Conservation (phyloP, 37 sponge, comb jelly and placozoan species). For the Mnemiopsis leidyi region DNA sequence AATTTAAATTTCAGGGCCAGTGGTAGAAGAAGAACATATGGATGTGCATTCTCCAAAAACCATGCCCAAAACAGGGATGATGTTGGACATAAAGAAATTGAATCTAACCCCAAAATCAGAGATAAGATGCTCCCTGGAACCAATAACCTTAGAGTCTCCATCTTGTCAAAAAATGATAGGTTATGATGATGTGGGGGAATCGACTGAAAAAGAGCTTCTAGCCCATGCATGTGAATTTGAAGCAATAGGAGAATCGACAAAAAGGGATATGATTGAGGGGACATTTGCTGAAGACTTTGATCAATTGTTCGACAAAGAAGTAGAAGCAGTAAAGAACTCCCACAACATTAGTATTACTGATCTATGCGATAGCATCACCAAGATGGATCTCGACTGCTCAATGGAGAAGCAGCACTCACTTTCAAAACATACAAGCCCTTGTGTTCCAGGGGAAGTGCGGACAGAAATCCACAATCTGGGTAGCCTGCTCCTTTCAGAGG, state of each 20-base stretch:
- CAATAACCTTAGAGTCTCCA: neutral
- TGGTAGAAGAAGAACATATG: neutral
- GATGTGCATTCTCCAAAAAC: neutral
- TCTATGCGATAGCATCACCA: conserved; percentile 22
- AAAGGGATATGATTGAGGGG: too few species aligned
- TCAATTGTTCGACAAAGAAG: neutral
- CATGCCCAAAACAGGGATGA: neutral
- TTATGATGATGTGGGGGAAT: neutral
- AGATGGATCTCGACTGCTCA: neutral
- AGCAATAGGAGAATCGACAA: too few species aligned
- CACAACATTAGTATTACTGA: conserved; percentile 27
- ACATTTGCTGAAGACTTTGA: neutral
- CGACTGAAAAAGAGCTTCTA: neutral
- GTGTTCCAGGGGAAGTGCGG: neutral
- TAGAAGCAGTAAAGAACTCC: neutral
- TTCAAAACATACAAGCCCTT: conserved; percentile 11
- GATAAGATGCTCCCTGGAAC: neutral
- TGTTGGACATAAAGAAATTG: neutral
- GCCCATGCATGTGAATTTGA: neutral
- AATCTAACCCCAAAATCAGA: conserved; percentile 27
- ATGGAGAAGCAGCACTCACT: neutral
- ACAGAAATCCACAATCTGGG: conserved; percentile 28
- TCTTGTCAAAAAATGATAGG: neutral
- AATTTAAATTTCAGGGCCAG: neutral
- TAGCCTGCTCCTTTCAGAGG: neutral